Evolutionary conservation across 2,797 vertebrate genomes (phyloP), one percentile per base, ranked within the genome.

Genomic region (Phalanger gymnotis): DNA sequence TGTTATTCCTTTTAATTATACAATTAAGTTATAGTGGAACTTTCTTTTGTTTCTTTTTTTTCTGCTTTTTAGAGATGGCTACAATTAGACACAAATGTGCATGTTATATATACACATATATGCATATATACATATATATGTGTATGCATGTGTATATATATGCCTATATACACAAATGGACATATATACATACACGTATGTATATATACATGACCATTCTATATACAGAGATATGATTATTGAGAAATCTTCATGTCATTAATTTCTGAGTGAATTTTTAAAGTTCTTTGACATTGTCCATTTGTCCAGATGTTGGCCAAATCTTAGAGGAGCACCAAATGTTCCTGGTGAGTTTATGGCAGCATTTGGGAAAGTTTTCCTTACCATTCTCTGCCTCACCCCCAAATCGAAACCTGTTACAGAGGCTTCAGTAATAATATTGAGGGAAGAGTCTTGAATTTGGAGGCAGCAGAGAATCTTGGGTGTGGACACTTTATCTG

Each of bases 111-210:
- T 56, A 19, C 25, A 19, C 25, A 19, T 25, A 5, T 55, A 19
- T 19, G 12, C 12, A 54, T 54, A 54, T 54, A 54, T 54, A 19
- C 3, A 55, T 55, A 5, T 22, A 22, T 55, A 22, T 54, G 13
- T 22, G 5, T 4, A 55, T 2, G 2, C 3, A 56, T 28, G 9
- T 9, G 2, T 56, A 9, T 9, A 56, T 28, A 2, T 2, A 28
- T n/a, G n/a, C 11, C 7, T 28, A 9, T 9, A 56, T 25, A n/a
- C n/a, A n/a, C n/a, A n/a, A n/a, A n/a, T n/a, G n/a, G n/a, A n/a
- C 12, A 54, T 54, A 54, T 54, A 54, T 54, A 19, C 3, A 55
- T n/a, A n/a, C n/a, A n/a, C n/a, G n/a, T n/a, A n/a, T n/a, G n/a
- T n/a, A n/a, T n/a, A n/a, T n/a, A 57, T 57, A 57, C 28, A 28